Conservation (phyloP, 1,140 invertebrate genomes). For the Scaptodrosophila lebanonensis region DNA sequence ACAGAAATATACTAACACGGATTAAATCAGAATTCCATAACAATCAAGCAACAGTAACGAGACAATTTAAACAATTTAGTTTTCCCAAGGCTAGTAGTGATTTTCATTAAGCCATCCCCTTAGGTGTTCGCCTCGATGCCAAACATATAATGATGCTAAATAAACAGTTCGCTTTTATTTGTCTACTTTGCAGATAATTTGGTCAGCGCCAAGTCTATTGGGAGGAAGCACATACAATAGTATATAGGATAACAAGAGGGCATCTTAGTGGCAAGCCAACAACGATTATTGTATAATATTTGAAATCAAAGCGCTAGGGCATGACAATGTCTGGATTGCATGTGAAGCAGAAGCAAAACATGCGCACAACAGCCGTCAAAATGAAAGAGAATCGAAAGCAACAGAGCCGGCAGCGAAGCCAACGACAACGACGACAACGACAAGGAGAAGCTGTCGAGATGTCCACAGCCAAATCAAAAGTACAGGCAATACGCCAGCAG, state of each 20-base stretch:
- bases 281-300: constrained; percentile 72
- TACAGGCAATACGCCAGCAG: too few species aligned
- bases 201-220: too few species aligned
- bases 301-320: constrained; percentile 75
- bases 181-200: constrained; percentile 9
- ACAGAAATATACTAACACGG: too few species aligned
- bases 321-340: constrained; percentile 50
- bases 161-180: constrained; percentile 22
- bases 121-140: not conserved
- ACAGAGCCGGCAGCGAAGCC: constrained; percentile 8
- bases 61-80: too few species aligned
- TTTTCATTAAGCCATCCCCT: too few species aligned
- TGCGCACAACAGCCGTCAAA: constrained; percentile 70
- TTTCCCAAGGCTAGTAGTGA: too few species aligned
- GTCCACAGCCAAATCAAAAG: too few species aligned
- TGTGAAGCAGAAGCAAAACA: constrained; percentile 61
- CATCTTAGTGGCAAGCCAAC: constrained; percentile 22
- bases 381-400: constrained; percentile 45
- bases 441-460: constrained; percentile 4
- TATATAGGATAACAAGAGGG: constrained; percentile 1
- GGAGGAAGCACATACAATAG: too few species aligned
- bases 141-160: constrained; percentile 9
- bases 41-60: too few species aligned
- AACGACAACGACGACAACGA: constrained; percentile 30
- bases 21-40: not conserved